These are phyloP conservation scores for Acanthococcus lagerstroemiae DNA, from an alignment of 2,888 invertebrate species.

Conservation along the genomic window DNA sequence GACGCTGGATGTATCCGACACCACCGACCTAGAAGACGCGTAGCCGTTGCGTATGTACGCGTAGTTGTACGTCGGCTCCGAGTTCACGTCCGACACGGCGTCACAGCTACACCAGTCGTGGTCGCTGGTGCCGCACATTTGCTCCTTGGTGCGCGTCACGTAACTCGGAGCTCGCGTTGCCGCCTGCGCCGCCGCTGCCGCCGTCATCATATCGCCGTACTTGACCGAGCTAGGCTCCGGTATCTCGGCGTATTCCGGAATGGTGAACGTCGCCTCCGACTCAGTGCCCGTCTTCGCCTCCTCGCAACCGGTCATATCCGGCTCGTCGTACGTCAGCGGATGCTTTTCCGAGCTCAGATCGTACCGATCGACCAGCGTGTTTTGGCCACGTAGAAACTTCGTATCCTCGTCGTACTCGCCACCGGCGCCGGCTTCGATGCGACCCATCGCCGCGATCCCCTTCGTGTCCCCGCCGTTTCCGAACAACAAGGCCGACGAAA, in stretches of 20 bases:
- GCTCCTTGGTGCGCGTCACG: constrained; percentile 15
- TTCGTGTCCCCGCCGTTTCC: not conserved
- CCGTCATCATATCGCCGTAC: not conserved
- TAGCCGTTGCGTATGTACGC: constrained; percentile 23
- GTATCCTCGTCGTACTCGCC: constrained; percentile 5
- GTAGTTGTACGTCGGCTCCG: constrained; percentile 29
- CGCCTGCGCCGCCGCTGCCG: not conserved
- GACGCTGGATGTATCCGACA: constrained; percentile 23
- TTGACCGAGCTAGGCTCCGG: not conserved
- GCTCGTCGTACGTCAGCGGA: constrained; percentile 21
- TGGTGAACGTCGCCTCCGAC: constrained; percentile 21
- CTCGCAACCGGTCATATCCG: constrained; percentile 18
- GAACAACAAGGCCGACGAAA: constrained; percentile 9
- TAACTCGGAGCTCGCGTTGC: not conserved
- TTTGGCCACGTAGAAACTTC: not conserved
- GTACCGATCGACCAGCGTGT: not conserved
- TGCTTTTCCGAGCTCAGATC: constrained; percentile 20
- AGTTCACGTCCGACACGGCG: constrained; percentile 20
- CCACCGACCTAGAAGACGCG: constrained; percentile 13
- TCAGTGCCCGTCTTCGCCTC: constrained; percentile 17
- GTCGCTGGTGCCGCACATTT: constrained; percentile 29
- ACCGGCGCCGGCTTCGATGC: not conserved
- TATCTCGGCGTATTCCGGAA: constrained; percentile 24
- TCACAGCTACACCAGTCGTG: constrained; percentile 29
- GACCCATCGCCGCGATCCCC: not conserved